These are phyloP conservation scores for Brenthis daphne DNA, from an alignment of 2,888 invertebrate genomes.

Conservation along the genomic window DNA sequence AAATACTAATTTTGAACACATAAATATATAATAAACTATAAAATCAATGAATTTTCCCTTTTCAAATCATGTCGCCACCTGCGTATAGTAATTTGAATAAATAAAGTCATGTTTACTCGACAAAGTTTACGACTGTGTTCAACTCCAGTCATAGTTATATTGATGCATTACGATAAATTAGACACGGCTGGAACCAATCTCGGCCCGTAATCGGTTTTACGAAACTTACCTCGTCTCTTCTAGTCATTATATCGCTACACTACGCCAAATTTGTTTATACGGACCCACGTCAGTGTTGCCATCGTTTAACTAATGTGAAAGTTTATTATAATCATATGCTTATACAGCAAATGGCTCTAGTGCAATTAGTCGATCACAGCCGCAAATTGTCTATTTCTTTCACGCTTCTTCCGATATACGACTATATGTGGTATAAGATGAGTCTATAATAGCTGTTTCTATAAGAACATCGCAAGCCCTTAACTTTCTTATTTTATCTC, in stretches of 20 bases:
- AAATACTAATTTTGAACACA: no score
- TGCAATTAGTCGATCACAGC: constrained; percentile 34
- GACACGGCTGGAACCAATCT: constrained; percentile 71
- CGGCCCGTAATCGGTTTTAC: constrained; percentile 70
- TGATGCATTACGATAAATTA: constrained; percentile 72
- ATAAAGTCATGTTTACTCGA: constrained; percentile 12
- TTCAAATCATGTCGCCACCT: not conserved
- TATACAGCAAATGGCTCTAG: constrained; percentile 39
- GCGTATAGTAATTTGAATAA: not conserved
- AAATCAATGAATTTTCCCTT: not conserved
- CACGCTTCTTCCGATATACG: constrained; percentile 1
- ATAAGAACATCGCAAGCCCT: not conserved
- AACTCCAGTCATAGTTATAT: constrained; percentile 35
- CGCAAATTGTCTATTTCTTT: constrained; percentile 17
- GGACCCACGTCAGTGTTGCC: constrained; percentile 41
- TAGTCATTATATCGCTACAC: constrained; percentile 61
- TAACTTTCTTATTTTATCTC: constrained; percentile 11
- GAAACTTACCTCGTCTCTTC: constrained; percentile 65
- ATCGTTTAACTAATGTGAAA: constrained; percentile 46
- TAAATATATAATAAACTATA: no score
- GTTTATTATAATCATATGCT: constrained; percentile 46
- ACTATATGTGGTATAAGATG: not conserved
- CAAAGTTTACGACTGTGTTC: constrained; percentile 20
- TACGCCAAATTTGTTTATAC: constrained; percentile 44
- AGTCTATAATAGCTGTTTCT: not conserved